phyloP scores from a whole-genome alignment of 2,113 vertebrate species.

The Rhineura floridana region DNA sequence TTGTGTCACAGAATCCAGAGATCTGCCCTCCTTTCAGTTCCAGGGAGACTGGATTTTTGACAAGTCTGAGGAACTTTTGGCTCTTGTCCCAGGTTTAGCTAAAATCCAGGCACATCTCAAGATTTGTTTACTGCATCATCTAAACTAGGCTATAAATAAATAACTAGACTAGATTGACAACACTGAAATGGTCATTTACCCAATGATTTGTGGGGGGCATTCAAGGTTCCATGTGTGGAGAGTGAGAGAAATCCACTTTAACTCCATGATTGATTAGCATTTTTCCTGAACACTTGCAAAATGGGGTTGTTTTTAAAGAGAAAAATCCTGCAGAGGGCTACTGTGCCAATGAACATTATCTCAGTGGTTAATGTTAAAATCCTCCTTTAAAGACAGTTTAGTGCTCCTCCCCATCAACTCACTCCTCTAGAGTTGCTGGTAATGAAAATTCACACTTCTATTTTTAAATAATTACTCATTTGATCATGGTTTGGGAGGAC shows the following conservation, averaged over 20 bases:
- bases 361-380: neutral
- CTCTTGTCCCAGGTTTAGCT: neutral
- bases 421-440: neutral
- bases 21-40: neutral
- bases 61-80: neutral
- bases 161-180: neutral
- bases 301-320: neutral
- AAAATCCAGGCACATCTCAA: neutral
- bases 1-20: neutral
- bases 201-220: neutral
- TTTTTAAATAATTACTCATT: slow-evolving; percentile 4
- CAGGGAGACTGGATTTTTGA: neutral
- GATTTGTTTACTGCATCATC: neutral
- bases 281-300: neutral
- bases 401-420: neutral
- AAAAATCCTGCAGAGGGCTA: neutral
- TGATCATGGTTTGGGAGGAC: slow-evolving; percentile 44
- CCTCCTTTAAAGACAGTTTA: neutral
- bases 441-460: neutral
- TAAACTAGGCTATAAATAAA: too few species aligned
- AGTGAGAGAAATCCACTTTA: neutral
- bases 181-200: neutral
- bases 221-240: neutral
- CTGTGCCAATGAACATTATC: neutral
- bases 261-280: neutral